phyloP scores from a whole-genome alignment of 2,113 vertebrate genomes.

The Astur gentilis region DNA sequence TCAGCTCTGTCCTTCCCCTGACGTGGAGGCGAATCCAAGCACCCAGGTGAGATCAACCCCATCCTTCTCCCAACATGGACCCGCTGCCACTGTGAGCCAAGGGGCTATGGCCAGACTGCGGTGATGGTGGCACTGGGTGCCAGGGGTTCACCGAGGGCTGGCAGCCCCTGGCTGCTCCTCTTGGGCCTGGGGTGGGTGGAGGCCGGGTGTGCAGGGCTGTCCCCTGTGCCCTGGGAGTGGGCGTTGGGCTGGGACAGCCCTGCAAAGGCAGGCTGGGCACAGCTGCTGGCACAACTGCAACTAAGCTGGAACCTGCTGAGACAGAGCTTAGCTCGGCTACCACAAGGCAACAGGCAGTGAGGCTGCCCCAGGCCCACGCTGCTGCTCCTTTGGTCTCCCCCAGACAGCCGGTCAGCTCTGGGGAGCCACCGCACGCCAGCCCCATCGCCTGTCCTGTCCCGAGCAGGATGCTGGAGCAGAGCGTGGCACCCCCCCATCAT shows the following conservation, averaged over 20 bases:
- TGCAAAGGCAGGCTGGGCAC: too few species aligned
- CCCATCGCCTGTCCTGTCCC: neutral
- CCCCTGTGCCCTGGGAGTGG: neutral
- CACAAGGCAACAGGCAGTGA: neutral
- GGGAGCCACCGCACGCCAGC: too few species aligned
- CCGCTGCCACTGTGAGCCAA: neutral
- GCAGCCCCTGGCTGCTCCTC: neutral
- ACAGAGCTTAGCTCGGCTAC: too few species aligned
- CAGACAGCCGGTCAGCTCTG: too few species aligned
- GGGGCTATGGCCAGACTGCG: neutral
- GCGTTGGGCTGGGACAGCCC: neutral
- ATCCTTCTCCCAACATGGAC: neutral
- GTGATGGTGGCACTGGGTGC: neutral
- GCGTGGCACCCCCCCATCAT: too few species aligned
- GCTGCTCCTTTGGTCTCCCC: neutral
- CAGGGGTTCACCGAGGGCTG: neutral
- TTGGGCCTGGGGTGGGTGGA: neutral
- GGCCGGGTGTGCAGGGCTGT: neutral
- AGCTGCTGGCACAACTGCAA: too few species aligned
- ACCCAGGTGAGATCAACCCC: neutral
- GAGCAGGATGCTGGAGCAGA: neutral
- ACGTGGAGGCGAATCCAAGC: too few species aligned
- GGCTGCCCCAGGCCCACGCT: neutral
- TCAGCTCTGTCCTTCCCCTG: neutral
- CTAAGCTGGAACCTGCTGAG: too few species aligned